Evolutionary conservation across 2,797 vertebrate genomes (phyloP).

Genomic region (Helarctos malayanus): DNA sequence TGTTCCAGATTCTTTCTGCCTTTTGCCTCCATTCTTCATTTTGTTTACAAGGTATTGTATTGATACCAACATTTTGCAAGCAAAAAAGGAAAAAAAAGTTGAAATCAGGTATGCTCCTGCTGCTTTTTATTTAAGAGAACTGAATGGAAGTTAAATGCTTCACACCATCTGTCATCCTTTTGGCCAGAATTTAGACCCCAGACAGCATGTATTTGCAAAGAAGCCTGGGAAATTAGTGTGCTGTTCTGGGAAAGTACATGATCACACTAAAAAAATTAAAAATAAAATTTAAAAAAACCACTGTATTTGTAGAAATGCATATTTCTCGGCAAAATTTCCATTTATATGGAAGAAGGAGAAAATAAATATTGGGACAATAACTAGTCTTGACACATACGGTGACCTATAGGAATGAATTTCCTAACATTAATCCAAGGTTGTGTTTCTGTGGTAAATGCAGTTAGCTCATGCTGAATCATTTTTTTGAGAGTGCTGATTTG

Average conservation of each 20-base stretch:
- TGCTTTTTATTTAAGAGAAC: background rate
- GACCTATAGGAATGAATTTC: background rate
- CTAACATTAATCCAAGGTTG: background rate
- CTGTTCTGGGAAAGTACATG: constrained; percentile 8
- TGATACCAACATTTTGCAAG: background rate
- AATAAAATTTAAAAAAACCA: background rate
- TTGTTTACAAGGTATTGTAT: background rate
- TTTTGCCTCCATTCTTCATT: background rate
- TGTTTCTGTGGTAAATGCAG: background rate
- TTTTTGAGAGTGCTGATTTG: background rate
- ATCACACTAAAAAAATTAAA: background rate
- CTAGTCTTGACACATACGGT: background rate
- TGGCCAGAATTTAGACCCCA: background rate
- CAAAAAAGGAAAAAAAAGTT: background rate
- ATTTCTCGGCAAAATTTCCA: constrained; percentile 26
- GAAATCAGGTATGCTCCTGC: background rate
- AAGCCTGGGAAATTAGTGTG: background rate
- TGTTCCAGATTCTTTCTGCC: background rate
- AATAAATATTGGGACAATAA: background rate
- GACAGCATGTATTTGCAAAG: background rate
- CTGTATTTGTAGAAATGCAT: background rate
- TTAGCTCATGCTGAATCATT: background rate
- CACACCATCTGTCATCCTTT: background rate
- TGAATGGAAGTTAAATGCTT: background rate
- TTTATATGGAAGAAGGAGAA: background rate